Conservation (phyloP, 2,113 vertebrate species). For the Polypterus senegalus region DNA sequence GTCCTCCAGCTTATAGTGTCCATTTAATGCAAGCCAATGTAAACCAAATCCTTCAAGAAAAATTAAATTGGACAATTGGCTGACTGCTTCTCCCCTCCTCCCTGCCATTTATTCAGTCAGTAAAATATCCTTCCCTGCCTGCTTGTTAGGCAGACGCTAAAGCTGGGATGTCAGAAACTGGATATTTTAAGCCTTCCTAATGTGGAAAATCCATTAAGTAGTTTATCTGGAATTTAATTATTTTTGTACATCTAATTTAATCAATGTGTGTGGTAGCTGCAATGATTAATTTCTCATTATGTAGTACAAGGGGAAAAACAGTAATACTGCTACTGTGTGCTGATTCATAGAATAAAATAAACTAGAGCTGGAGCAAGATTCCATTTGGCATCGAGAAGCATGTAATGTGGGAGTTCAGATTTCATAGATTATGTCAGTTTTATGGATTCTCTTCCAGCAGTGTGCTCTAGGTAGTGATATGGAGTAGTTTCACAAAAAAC, state of each 20-base stretch:
- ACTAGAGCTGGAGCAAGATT: constrained; percentile 2
- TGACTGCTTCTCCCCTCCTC: constrained; percentile 19
- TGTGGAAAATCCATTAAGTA: constrained; percentile 29
- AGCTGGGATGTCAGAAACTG: constrained; percentile 26
- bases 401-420: too few species aligned
- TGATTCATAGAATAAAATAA: constrained; percentile 31
- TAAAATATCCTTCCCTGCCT: too few species aligned
- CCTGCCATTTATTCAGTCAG: constrained; percentile 9
- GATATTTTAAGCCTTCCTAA: constrained; percentile 22
- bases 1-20: constrained; percentile 11
- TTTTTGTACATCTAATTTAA: constrained; percentile 17
- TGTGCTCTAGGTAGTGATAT: too few species aligned
- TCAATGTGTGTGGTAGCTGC: constrained; percentile 25
- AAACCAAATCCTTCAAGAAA: constrained; percentile 12
- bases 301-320: not conserved
- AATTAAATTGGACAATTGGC: constrained; percentile 18
- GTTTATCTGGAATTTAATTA: constrained; percentile 21
- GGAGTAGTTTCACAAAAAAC: too few species aligned
- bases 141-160: constrained; percentile 1
- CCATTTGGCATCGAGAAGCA: too few species aligned
- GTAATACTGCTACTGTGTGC: constrained; percentile 34
- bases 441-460: too few species aligned
- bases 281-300: constrained; percentile 27
- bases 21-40: constrained; percentile 19
- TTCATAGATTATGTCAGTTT: too few species aligned